phyloP scores from a whole-genome alignment of 2,797 vertebrate genomes.

The Myotis daubentonii region DNA sequence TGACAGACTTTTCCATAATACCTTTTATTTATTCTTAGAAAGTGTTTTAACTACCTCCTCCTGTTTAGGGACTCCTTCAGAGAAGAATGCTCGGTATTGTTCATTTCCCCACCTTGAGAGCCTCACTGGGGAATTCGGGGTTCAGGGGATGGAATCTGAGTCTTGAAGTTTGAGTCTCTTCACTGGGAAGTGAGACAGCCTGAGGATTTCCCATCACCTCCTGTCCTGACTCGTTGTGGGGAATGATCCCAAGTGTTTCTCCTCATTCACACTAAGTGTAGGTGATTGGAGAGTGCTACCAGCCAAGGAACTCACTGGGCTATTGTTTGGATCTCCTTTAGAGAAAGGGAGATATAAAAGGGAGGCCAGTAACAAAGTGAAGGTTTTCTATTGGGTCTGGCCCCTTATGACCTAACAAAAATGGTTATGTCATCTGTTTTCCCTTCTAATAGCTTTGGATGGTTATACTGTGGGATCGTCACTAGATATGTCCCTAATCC shows the following conservation, averaged over 20 bases:
- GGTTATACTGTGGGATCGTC: too few relatives aligned
- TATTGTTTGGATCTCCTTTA: fast-evolving
- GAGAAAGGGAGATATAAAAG: not conserved
- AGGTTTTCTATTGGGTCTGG: not conserved
- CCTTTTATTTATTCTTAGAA: not conserved
- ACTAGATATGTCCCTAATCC: too few relatives aligned
- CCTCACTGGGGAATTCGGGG: fast-evolving
- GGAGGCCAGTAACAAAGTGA: not conserved
- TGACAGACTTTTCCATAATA: not conserved
- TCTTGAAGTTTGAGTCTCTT: not conserved
- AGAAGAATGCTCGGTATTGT: not conserved
- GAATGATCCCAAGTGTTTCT: fast-evolving
- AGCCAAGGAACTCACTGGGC: not conserved
- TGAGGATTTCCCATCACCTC: fast-evolving
- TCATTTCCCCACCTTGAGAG: not conserved
- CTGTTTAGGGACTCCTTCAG: not conserved
- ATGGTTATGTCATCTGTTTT: not conserved
- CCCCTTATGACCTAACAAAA: not conserved
- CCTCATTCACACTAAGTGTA: fast-evolving
- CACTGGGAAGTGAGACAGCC: not conserved
- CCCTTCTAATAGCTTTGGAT: not conserved
- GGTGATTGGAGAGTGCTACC: fast-evolving
- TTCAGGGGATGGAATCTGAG: not conserved
- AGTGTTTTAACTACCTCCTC: not conserved
- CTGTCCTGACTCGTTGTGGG: not conserved